These are phyloP conservation scores for Eupeodes corollae DNA, from an alignment of 1,140 invertebrate species.

Conservation along the genomic window DNA sequence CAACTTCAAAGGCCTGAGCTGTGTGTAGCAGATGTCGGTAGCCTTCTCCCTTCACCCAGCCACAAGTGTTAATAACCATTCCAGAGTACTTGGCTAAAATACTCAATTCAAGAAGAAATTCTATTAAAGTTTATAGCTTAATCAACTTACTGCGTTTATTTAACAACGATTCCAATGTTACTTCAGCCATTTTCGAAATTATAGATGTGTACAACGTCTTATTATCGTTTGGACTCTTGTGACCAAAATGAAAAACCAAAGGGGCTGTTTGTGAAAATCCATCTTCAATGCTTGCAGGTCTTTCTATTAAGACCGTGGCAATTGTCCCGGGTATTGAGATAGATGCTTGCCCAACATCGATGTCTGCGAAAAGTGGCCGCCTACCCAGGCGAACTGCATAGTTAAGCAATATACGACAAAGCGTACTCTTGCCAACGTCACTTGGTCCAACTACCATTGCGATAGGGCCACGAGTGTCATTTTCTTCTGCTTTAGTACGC, in stretches of 20 bases:
- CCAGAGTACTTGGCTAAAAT: slow-evolving; percentile 52
- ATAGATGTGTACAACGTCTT: slow-evolving; percentile 76
- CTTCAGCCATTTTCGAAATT: slow-evolving; percentile 72
- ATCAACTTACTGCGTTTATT: slow-evolving; percentile 72
- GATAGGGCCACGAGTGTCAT: slow-evolving; percentile 63
- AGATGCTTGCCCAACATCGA: slow-evolving; percentile 92
- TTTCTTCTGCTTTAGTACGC: slow-evolving; percentile 63
- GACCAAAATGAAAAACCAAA: slow-evolving; percentile 88
- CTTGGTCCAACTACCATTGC: slow-evolving; percentile 87
- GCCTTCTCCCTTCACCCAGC: slow-evolving; percentile 88
- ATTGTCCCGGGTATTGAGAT: slow-evolving; percentile 89
- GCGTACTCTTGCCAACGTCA: slow-evolving; percentile 93
- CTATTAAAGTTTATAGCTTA: background rate
- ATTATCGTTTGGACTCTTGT: slow-evolving; percentile 68
- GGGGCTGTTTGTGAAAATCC: slow-evolving; percentile 87
- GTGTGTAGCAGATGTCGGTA: slow-evolving; percentile 75
- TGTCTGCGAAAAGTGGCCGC: slow-evolving; percentile 82
- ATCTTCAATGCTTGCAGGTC: slow-evolving; percentile 83
- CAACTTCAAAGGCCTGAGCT: slow-evolving; percentile 88
- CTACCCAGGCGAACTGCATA: slow-evolving; percentile 81
- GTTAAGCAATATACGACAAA: slow-evolving; percentile 83
- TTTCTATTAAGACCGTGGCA: slow-evolving; percentile 77
- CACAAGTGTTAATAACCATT: slow-evolving; percentile 96
- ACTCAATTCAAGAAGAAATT: background rate
- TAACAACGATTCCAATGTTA: slow-evolving; percentile 70